Evolutionary conservation across 1,140 invertebrate genomes (phyloP).

Genomic region (Melipona quadrifasciata): DNA sequence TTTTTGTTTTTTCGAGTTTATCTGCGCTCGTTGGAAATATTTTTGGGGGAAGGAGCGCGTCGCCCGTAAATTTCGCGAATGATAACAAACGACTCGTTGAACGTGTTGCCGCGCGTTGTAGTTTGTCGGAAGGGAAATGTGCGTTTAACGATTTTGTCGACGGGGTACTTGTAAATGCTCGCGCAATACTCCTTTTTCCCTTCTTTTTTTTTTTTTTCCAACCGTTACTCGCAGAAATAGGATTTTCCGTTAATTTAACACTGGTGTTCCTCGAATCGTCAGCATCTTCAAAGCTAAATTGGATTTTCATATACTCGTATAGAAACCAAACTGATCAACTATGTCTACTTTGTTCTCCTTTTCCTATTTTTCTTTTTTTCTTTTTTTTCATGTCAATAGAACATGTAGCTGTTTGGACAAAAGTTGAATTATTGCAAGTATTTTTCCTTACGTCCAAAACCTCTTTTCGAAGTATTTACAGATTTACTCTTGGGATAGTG

Average conservation of each 20-base stretch:
- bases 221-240: background rate
- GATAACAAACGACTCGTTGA: conserved; percentile 21
- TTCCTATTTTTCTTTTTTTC: no score
- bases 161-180: background rate
- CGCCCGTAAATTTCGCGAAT: background rate
- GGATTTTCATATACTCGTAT: background rate
- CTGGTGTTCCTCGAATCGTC: background rate
- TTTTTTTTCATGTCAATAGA: no score
- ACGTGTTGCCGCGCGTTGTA: background rate
- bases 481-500: no score
- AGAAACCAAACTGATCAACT: no score
- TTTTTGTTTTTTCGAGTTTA: background rate
- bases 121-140: background rate
- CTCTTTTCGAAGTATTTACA: no score
- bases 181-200: background rate
- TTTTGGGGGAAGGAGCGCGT: background rate
- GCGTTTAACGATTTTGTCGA: background rate
- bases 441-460: no score
- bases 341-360: no score
- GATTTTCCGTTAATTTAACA: background rate
- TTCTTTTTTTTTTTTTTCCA: background rate
- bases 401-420: no score
- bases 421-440: no score
- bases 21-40: background rate
- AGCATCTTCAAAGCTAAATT: background rate